Conservation (phyloP, 2,888 invertebrate genomes). For the Eledona agricola region DNA sequence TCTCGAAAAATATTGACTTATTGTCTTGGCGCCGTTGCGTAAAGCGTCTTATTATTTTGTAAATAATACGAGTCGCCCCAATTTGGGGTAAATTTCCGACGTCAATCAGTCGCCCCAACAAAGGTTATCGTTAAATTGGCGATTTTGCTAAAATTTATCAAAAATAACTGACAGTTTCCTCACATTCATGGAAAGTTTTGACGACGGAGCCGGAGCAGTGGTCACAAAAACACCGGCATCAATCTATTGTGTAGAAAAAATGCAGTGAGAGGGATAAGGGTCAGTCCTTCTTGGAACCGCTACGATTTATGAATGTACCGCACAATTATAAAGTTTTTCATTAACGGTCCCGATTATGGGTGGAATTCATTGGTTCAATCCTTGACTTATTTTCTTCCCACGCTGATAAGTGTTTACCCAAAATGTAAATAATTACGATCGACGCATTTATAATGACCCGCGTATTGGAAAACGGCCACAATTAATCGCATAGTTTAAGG, state of each 20-base stretch:
- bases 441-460: slow-evolving; percentile 21
- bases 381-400: slow-evolving; percentile 8
- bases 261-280: slow-evolving; percentile 24
- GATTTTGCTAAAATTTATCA: no score
- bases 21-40: no score
- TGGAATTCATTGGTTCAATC: no score
- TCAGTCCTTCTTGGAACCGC: slow-evolving; percentile 26
- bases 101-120: no score
- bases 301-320: slow-evolving; percentile 21
- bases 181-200: no score
- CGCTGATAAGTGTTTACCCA: slow-evolving; percentile 13
- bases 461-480: slow-evolving; percentile 17
- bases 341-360: slow-evolving; percentile 1
- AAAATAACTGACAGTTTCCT: no score
- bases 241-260: slow-evolving; percentile 14
- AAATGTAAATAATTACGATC: slow-evolving; percentile 17
- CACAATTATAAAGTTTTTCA: slow-evolving; percentile 7
- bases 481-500: slow-evolving; percentile 17
- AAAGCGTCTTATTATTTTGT: no score
- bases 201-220: no score
- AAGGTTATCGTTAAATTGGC: no score
- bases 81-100: no score
- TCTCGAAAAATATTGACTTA: no score
- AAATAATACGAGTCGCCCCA: no score
- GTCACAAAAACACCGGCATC: slow-evolving; percentile 2